Base-by-base conservation (phyloP, 2,113 vertebrate species). In the Xyrauchen texanus region DNA sequence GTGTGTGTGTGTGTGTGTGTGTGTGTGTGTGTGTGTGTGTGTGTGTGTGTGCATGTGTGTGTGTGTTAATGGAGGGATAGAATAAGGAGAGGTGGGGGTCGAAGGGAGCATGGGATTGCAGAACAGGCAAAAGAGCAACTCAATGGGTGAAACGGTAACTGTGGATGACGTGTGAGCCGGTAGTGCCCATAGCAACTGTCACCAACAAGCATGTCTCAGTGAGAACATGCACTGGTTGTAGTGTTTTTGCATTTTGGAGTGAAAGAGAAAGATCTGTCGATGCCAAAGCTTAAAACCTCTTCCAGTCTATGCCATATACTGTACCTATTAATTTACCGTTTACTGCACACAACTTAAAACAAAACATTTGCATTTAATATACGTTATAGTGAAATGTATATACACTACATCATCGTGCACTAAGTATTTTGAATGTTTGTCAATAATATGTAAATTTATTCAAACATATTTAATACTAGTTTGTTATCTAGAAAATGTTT, bases 141-240 rank as follows among this genome's bases (percentile, higher is more conserved):
- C 62, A 67, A 47, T 42, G 77, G 72, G 81, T 60, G 68, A 78
- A 65, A 85, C 12, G 61, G 68, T 82, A 80, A 80, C 57, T 61
- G 9, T 69, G 58, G 58, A 64, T 76, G 78, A 73, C 71, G 46
- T 80, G 62, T 80, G 80, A 82, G 73, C 49, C 70, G 74, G 68
- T 69, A 58, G 34, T 81, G 78, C 81, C 81, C 77, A 68, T 81
- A 78, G 81, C 78, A 81, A 83, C 70, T 81, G 81, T 85, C 84
- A 83, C 70, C 69, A 81, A 10, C 64, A 76, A 77, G 69, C 72
- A 79, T 62, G 68, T 82, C 72, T 79, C 13, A 8, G 10, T 70
- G 52, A 78, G 61, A 67, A 57, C 51, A 65, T 71, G 63, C 57
- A 57, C 58, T 68, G 71, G 64, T 74, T 61, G 12, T 57, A 70